Conservation (phyloP, 2,797 vertebrate species). For the Rousettus madagascariensis region DNA sequence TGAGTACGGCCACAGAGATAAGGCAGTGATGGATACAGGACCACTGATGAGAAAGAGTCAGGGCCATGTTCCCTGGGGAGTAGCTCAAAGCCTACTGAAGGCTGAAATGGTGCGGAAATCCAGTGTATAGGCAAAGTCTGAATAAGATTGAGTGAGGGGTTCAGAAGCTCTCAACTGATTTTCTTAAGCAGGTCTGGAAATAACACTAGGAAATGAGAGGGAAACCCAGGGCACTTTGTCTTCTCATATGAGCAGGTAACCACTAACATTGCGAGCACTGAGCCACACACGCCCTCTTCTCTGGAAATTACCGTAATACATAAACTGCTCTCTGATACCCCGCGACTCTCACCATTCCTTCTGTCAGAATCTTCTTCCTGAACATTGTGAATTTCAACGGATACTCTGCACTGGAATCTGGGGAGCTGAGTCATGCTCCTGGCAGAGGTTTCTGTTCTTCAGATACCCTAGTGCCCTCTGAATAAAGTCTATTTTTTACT, state of each 20-base stretch:
- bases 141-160: background rate
- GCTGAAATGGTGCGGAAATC: background rate
- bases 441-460: background rate
- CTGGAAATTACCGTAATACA: background rate
- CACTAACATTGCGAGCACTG: rapidly evolving
- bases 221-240: background rate
- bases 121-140: background rate
- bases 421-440: background rate
- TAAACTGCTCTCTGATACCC: background rate
- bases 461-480: background rate
- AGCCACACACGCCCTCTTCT: rapidly evolving
- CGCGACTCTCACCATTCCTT: background rate
- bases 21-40: rapidly evolving
- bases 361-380: background rate
- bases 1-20: background rate
- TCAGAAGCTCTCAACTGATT: background rate
- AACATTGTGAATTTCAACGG: background rate
- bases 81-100: background rate
- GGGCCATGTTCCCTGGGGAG: background rate
- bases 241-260: background rate
- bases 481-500: background rate
- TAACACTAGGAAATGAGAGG: background rate
- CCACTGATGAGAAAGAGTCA: background rate
- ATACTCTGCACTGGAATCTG: background rate
- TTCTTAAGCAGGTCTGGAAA: background rate